Evolutionary conservation across 2,888 invertebrate genomes (phyloP), one percentile per base, ranked within the genome.

Genomic region (Caenorhabditis sp.): DNA sequence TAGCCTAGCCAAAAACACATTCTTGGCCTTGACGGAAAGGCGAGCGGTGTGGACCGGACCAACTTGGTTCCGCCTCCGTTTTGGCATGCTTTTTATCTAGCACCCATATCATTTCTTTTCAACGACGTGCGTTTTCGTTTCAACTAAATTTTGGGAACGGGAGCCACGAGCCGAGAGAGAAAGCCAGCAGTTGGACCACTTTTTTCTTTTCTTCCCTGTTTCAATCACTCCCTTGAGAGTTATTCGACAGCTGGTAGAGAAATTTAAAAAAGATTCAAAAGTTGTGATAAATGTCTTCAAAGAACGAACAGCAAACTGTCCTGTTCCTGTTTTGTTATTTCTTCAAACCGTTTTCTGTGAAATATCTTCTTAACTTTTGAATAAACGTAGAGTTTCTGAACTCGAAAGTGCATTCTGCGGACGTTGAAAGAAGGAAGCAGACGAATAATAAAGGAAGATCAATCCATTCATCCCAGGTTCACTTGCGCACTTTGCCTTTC

Each of bases 391-490:
- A 58, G 60, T 4, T 60, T 67, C 22, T 22, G 53, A 60, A 51
- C 65, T 65, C 53, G 50, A 58, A 53, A 76, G 60, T 76, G 76
- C 65, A 74, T 26, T 56, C 22, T n/a, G 22, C 40, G 53, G 26
- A 26, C 70, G 37, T 53, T 47, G 47, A 64, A 65, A 60, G 40
- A 35, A 47, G 47, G 65, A n/a, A 74, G 65, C 55, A 37, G 50
- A 56, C 56, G 65, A 65, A 74, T 65, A 74, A 74, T 72, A 50
- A 32, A 76, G 60, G 64, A 50, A 76, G 76, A 67, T 76, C 76
- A 76, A 67, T 67, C 67, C 67, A 67, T 76, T 76, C 76, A 76
- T 67, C 50, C 74, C 44, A 40, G 61, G 61, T 55, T 76, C 74
- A 44, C 74, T 65, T 35, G 8, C 51, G 32, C 20, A 53, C 22